Evolutionary conservation across 23 tunicate genomes (phyloP), one percentile per base, ranked within the genome.

Genomic region (Corella eumyota): DNA sequence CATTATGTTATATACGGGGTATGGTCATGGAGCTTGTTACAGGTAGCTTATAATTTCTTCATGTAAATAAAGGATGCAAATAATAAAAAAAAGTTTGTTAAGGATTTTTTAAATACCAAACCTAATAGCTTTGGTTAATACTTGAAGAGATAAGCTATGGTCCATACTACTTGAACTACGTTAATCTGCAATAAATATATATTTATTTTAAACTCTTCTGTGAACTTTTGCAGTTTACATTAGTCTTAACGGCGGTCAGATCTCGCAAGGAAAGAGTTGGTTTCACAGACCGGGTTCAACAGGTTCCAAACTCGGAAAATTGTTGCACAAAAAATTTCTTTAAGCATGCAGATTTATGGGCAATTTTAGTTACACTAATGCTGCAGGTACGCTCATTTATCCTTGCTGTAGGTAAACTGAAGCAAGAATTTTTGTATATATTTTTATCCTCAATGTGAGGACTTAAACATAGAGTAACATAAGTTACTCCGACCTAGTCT

Each of bases 331-430:
- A 62, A 3, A 60, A 81, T 4, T 26, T 93, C 3, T 93, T 93
- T 60, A 70, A 70, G 23, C 37, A 64, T 27, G 95, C 99, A 30
- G 99, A 93, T 50, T 21, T 93, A 35, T 93, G 99, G 99, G 99
- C 95, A 50, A 78, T 93, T 25, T 61, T 84, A 13, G 86, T 66
- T 15, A 93, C 99, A 1, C 20, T 93, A 63, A 54, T 93, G 53
- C 68, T 93, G 9, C 96, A 88, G 90, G 96, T 88, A 28, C 6
- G 19, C 15, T 24, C n/a, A n/a, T n/a, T n/a, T n/a, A n/a, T 29
- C 6, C 9, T 53, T 53, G 11, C 48, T 44, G 48, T 44, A 15
- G 15, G 15, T 44, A 44, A 11, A 15, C 15, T 15, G 15, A 44
- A 15, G 15, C 15, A 44, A 44, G 15, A 11, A 44, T 44, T 44